These are phyloP conservation scores for Araneus ventricosus DNA, from an alignment of 1,140 invertebrate species.

Conservation along the genomic window DNA sequence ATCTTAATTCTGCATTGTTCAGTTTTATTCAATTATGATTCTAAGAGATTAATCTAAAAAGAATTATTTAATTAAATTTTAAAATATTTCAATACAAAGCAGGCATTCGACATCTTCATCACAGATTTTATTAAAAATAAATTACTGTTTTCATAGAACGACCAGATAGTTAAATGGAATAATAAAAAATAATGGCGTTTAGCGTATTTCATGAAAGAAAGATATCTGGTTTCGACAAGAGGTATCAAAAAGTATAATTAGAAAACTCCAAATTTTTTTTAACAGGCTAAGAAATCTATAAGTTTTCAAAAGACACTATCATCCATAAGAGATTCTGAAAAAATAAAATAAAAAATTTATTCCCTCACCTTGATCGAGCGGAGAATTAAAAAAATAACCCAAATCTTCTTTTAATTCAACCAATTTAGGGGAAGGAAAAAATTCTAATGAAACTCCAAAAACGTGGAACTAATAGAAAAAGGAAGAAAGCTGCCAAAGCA, in stretches of 20 bases:
- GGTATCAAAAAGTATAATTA: slow-evolving; percentile 45
- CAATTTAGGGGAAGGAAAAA: slow-evolving; percentile 42
- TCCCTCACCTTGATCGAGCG: not conserved
- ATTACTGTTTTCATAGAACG: slow-evolving; percentile 9
- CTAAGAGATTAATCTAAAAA: not conserved
- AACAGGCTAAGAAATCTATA: not conserved
- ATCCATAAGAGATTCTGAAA: not conserved
- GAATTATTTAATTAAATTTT: slow-evolving; percentile 16
- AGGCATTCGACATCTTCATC: not conserved
- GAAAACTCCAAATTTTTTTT: slow-evolving; percentile 24
- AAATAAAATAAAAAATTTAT: not conserved
- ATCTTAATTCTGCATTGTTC: not conserved
- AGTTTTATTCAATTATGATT: not conserved
- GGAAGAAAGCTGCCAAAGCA: slow-evolving; percentile 28
- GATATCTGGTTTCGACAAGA: slow-evolving; percentile 30
- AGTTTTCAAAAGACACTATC: slow-evolving; percentile 30
- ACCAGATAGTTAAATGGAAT: not conserved
- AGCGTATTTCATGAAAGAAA: slow-evolving; percentile 26
- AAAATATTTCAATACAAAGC: not conserved
- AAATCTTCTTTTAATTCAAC: slow-evolving; percentile 50
- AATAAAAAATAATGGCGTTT: not conserved
- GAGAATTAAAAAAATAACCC: not conserved
- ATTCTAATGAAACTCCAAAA: slow-evolving; percentile 42
- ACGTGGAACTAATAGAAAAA: slow-evolving; percentile 49
- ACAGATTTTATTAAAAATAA: not conserved